Evolutionary conservation across 23 tunicate genomes (phyloP), one percentile per base, ranked within the genome.

Genomic region (Botrylloides violaceus): DNA sequence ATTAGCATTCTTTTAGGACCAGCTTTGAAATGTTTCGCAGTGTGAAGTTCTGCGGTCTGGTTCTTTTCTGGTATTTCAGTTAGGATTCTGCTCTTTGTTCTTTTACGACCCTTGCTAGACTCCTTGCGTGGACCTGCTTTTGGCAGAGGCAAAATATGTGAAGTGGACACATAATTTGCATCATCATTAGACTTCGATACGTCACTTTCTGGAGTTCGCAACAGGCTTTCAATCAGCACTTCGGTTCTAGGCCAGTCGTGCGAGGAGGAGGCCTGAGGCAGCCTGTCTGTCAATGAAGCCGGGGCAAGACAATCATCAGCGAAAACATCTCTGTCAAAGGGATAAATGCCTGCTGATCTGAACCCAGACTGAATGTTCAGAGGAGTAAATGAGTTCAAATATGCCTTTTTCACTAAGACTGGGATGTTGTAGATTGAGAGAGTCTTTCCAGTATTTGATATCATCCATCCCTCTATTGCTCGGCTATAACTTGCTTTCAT

Each of bases 391-490:
- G 53, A 9, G 12, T 7, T 7, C 31, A 49, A 49, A 18, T 58
- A 34, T 23, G 79, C 79, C 31, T 32, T 56, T 20, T 60, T 75
- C 25, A 55, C 79, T 4, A 75, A 22, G 31, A 26, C 71, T 31
- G 79, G 62, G 35, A 75, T 34, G 29, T 58, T 58, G 61, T 32
- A 75, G 35, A 75, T 75, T 31, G 53, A 33, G 6, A 75, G 37
- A 4, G 79, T 31, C 27, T 58, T 60, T 9, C 53, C 53, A 43
- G 53, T 9, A 43, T 43, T 24, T 34, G 49, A 32, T 59, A 43
- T 32, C 21, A 59, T 75, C 79, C 79, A 59, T 6, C 29, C 5
- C 3, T 75, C 79, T 32, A 32, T 31, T 4, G 79, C 79, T 37
- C 12, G 23, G 53, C 58, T 75, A 26, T 58, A 58, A 9, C 47